Conservation (phyloP, 2,797 vertebrate species). For the Sandelia bainsii region DNA sequence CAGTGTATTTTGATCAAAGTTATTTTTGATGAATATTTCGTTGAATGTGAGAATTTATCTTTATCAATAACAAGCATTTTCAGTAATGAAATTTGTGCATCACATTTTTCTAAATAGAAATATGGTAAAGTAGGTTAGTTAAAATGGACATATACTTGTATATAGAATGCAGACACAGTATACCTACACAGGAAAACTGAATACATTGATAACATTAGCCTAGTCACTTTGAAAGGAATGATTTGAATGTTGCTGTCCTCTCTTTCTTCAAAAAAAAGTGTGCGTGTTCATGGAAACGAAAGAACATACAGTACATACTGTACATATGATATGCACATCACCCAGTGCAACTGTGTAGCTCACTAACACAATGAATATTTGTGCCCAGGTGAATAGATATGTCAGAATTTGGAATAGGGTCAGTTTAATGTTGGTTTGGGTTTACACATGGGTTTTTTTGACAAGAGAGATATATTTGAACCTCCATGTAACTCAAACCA, state of each 20-base stretch:
- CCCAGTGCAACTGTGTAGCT: too few relatives aligned
- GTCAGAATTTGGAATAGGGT: background rate
- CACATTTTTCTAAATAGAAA: conserved; percentile 69
- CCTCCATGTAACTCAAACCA: background rate
- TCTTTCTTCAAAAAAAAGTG: background rate
- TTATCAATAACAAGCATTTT: conserved; percentile 68
- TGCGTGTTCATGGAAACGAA: too few relatives aligned
- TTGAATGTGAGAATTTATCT: conserved; percentile 74
- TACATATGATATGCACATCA: too few relatives aligned
- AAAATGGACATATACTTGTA: conserved; percentile 27
- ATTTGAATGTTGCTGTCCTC: conserved; percentile 55
- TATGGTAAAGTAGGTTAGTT: conserved; percentile 53
- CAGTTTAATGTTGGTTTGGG: background rate
- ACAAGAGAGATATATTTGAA: background rate
- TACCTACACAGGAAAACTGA: conserved; percentile 57
- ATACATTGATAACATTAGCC: conserved; percentile 63
- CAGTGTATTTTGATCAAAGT: conserved; percentile 78
- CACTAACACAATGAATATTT: background rate
- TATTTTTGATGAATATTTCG: conserved; percentile 79
- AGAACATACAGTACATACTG: too few relatives aligned
- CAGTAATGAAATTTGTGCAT: conserved; percentile 70
- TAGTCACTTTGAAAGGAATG: conserved; percentile 32
- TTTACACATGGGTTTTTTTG: background rate
- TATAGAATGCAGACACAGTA: conserved; percentile 35
- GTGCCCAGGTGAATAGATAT: background rate